A percentile compares a stretch with the other conserved stretches of the same genome.
Evolutionary conservation across 1,140 invertebrate genomes (phyloP).

Genomic region (Penaeus japonicus): DNA sequence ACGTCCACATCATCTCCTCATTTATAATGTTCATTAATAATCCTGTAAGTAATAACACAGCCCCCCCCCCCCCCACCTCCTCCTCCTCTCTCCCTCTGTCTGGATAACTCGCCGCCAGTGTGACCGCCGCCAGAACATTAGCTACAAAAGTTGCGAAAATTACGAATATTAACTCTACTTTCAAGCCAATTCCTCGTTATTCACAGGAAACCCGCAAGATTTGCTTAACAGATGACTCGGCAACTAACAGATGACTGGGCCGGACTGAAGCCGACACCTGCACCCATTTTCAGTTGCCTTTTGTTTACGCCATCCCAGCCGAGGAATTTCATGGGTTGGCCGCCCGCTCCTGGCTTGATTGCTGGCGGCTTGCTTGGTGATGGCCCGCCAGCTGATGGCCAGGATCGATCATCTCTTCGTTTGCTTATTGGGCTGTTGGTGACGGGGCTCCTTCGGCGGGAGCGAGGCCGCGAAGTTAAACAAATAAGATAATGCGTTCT

Average conservation of each 20-base stretch:
- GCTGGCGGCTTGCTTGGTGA: neutral
- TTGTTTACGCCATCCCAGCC: neutral
- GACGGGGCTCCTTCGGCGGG: too few species aligned
- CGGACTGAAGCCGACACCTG: neutral
- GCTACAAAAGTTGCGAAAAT: neutral
- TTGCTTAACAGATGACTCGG: constrained; percentile 18
- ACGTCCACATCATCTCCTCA: neutral
- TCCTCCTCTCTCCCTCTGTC: neutral
- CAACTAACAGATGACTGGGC: neutral
- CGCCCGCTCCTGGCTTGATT: neutral
- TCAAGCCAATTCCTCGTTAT: neutral
- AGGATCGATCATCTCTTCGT: too few species aligned
- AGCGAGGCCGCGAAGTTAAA: too few species aligned
- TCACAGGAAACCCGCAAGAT: constrained; percentile 24
- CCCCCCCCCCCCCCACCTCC: neutral
- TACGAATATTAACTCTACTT: neutral
- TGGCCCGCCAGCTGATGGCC: too few species aligned
- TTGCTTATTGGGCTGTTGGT: too few species aligned
- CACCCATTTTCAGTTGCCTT: constrained; percentile 32
- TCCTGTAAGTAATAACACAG: neutral
- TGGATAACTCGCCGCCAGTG: neutral
- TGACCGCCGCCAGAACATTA: neutral
- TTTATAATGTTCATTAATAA: neutral
- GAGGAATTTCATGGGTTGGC: neutral
- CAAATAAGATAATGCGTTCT: too few species aligned